Base-by-base conservation (phyloP, 2,113 vertebrate genomes). In the Eulemur macaco region DNA sequence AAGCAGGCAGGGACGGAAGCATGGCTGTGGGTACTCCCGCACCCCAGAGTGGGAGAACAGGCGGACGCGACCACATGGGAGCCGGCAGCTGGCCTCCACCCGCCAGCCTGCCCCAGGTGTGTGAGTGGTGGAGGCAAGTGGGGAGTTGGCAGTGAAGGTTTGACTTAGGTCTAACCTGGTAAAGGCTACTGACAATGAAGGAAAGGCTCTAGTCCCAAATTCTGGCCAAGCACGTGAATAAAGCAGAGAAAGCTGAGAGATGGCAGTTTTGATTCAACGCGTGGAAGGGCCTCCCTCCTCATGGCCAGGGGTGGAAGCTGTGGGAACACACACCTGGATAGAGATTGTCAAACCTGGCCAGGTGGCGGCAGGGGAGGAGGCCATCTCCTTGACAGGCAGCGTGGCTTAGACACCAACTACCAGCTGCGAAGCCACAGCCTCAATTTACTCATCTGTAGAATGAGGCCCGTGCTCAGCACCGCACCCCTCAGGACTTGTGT, bases 41-140 rank as follows among this genome's bases (percentile, higher is more conserved):
- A 2, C 52, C 69, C n/a, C 0, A 0, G 66, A 37, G 47, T 6
- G 0, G 47, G n/a, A 47, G 68, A 56, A 17, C 29, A 45, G 31
- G 63, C 20, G 83, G 34, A 31, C 27, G 2, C 3, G 17, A 12
- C 1, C 5, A 0, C 31, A 3, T 7, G 21, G 29, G 15, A 66
- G 37, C 54, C 17, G 0, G 0, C 4, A 4, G 54, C 27, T 4
- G 58, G 18, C 56, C 20, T 13, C 14, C 13, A 1, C 45, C 4
- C 58, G 8, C 42, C 21, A 42, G 34, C 23, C 6, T 21, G 8
- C 42, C 39, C 52, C 45, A 34, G 39, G 8, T 18, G 11, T 13
- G n/a, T n/a, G 58, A 45, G 14, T 5, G n/a, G 12, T 14, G 4
- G n/a, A 23, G 54, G 85, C 14, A 20, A 5, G 5, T 15, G 6